These are phyloP conservation scores for Carcharodon carcharias DNA, from an alignment of 2,797 vertebrate genomes.

Conservation along the genomic window DNA sequence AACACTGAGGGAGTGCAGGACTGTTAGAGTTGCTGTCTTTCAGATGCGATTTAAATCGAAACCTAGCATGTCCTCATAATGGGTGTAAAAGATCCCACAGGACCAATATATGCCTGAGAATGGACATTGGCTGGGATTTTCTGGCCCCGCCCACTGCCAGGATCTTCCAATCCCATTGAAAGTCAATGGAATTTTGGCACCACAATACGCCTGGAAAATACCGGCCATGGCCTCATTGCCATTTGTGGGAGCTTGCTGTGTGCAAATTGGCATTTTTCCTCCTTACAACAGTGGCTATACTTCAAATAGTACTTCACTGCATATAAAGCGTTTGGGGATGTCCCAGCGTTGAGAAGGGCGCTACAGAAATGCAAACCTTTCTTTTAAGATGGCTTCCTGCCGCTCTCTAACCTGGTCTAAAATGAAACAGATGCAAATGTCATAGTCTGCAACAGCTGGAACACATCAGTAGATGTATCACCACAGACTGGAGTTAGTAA, in stretches of 20 bases:
- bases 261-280: background rate
- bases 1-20: too few relatives aligned
- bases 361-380: background rate
- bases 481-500: background rate
- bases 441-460: background rate
- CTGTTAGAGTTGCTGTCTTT: too few relatives aligned
- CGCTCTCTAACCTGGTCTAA: background rate
- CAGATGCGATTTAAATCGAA: too few relatives aligned
- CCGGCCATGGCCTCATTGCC: background rate
- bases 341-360: background rate
- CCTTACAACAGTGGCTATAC: background rate
- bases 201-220: background rate
- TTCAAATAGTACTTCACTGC: background rate
- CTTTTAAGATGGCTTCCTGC: background rate
- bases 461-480: background rate
- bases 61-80: too few relatives aligned
- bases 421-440: background rate
- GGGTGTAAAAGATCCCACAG: too few relatives aligned
- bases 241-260: background rate
- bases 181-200: too few relatives aligned
- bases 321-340: background rate
- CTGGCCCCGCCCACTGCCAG: too few relatives aligned
- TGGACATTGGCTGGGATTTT: too few relatives aligned
- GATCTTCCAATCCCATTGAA: too few relatives aligned
- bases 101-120: too few relatives aligned